phyloP scores from a whole-genome alignment of 2,888 invertebrate genomes.

The Archips xylosteana region DNA sequence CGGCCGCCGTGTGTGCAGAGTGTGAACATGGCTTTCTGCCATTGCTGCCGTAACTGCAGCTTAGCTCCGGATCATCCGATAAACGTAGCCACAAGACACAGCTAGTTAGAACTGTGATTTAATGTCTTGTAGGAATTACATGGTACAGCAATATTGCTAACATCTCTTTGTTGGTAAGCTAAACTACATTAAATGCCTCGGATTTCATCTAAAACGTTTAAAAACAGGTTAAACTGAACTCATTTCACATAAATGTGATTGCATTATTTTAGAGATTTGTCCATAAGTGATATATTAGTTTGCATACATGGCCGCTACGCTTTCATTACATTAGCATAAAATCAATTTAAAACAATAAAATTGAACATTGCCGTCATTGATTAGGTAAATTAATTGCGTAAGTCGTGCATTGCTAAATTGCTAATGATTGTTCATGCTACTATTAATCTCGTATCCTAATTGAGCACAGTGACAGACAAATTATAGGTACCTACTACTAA shows the following conservation, averaged over 20 bases:
- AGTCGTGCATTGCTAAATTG: neutral
- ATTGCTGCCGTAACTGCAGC: neutral
- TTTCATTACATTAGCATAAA: neutral
- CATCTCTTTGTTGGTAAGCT: neutral
- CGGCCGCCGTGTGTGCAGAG: neutral
- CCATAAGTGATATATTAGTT: too few species aligned
- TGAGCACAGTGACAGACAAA: neutral
- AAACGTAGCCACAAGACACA: neutral
- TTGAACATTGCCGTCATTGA: neutral
- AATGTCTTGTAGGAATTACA: neutral
- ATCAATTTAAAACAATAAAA: neutral
- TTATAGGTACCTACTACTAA: neutral
- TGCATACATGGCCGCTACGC: too few species aligned
- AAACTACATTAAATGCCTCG: too few species aligned
- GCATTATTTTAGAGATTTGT: too few species aligned
- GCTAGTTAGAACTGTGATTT: neutral
- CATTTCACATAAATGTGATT: too few species aligned
- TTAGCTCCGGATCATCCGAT: neutral
- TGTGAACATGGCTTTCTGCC: neutral
- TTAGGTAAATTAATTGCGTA: neutral
- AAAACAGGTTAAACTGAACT: too few species aligned
- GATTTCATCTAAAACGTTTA: too few species aligned
- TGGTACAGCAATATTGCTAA: neutral
- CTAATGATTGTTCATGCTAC: neutral
- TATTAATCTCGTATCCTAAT: neutral